These are phyloP conservation scores for Dendronephthya gigantea DNA, from an alignment of 64 coral and sea anemone species.

Conservation along the genomic window DNA sequence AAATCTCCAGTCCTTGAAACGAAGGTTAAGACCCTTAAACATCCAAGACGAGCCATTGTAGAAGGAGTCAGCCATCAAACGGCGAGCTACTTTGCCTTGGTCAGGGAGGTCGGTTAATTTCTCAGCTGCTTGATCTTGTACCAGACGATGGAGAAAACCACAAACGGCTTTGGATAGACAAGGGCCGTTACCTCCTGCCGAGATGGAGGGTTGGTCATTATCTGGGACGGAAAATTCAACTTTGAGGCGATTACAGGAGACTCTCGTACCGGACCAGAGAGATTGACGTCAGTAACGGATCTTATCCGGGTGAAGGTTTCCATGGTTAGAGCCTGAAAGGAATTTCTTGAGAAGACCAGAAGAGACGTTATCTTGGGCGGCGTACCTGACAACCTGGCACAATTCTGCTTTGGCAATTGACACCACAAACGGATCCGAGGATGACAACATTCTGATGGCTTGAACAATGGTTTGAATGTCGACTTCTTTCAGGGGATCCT, in stretches of 20 bases:
- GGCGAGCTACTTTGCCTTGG: neutral
- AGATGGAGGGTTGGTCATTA: neutral
- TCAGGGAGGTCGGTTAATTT: neutral
- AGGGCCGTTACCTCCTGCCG: neutral
- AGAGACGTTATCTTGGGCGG: neutral
- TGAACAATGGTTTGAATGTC: no score
- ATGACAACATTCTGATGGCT: neutral
- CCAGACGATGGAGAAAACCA: neutral
- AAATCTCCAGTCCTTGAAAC: neutral
- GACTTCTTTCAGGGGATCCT: neutral
- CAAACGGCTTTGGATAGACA: neutral
- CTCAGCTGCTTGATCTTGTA: neutral
- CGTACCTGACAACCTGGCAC: neutral
- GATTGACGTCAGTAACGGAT: neutral
- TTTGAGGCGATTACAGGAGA: neutral
- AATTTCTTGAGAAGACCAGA: neutral
- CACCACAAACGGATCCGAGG: neutral
- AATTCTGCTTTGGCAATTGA: neutral
- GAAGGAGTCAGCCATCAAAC: neutral
- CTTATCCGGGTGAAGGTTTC: neutral
- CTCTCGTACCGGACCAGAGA: neutral
- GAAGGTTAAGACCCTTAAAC: neutral
- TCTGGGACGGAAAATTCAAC: neutral
- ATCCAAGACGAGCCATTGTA: neutral
- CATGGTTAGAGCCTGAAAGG: neutral